Evolutionary conservation across 1,140 invertebrate genomes (phyloP).

Genomic region (Oedothorax gibbosus): DNA sequence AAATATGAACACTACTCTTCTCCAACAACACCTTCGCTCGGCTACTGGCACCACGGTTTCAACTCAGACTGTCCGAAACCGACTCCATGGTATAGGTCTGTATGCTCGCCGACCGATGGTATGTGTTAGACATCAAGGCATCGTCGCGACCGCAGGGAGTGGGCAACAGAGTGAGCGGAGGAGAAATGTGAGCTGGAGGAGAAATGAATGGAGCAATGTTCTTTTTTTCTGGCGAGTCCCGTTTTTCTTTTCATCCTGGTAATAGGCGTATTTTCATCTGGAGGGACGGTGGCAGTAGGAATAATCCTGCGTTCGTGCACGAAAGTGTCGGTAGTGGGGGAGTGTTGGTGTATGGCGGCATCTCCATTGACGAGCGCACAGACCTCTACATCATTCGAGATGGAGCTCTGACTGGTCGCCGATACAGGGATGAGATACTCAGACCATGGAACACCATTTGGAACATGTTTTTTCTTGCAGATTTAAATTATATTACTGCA

Average conservation of each 20-base stretch:
- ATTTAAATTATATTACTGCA: too few species aligned
- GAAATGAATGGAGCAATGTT: background rate
- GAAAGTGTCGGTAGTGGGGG: too few species aligned
- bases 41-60: background rate
- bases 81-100: background rate
- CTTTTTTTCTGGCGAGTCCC: background rate
- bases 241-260: background rate
- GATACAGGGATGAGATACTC: too few species aligned
- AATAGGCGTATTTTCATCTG: background rate
- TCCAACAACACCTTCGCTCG: too few species aligned
- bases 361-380: too few species aligned
- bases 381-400: too few species aligned
- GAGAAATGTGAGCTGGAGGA: background rate
- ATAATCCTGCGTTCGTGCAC: too few species aligned
- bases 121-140: background rate
- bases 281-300: background rate
- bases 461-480: too few species aligned
- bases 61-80: background rate
- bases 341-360: too few species aligned
- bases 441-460: too few species aligned
- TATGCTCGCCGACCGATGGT: background rate
- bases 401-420: too few species aligned
- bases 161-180: background rate
- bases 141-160: too few species aligned
- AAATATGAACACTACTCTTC: constrained; percentile 12